Conservation (phyloP, 2,888 invertebrate species). For the Xestia ashworthii region DNA sequence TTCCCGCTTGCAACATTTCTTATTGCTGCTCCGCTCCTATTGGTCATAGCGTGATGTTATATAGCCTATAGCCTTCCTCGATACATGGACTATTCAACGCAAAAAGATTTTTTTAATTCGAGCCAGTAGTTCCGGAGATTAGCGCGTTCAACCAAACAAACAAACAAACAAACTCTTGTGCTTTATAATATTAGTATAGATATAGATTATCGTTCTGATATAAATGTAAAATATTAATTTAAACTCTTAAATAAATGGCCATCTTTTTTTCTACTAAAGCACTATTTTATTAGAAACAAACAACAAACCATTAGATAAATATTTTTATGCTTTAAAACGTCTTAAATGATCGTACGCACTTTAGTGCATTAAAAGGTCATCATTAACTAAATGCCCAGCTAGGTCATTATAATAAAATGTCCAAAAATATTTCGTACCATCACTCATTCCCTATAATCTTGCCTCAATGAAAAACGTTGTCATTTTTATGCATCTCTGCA, state of each 20-base stretch:
- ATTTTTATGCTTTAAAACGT: neutral
- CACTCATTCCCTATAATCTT: neutral
- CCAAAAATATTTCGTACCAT: conserved; percentile 2
- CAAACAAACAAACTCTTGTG: too few species aligned
- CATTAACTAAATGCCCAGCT: conserved; percentile 1
- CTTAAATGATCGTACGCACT: neutral
- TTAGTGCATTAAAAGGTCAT: neutral
- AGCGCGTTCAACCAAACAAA: too few species aligned
- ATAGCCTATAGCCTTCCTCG: too few species aligned
- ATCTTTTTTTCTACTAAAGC: neutral
- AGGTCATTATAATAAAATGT: conserved; percentile 5
- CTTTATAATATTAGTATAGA: too few species aligned
- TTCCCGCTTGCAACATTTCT: too few species aligned
- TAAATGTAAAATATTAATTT: neutral
- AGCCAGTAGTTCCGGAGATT: too few species aligned
- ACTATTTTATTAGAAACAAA: neutral
- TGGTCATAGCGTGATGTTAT: too few species aligned
- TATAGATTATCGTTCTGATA: too few species aligned
- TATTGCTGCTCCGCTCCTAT: too few species aligned
- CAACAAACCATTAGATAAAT: neutral
- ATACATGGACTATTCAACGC: too few species aligned
- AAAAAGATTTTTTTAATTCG: too few species aligned
- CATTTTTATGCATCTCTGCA: neutral
- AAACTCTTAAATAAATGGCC: neutral
- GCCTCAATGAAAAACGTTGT: neutral